phyloP scores from a whole-genome alignment of 92 coral and sea anemone species.

The Desmophyllum pertusum region DNA sequence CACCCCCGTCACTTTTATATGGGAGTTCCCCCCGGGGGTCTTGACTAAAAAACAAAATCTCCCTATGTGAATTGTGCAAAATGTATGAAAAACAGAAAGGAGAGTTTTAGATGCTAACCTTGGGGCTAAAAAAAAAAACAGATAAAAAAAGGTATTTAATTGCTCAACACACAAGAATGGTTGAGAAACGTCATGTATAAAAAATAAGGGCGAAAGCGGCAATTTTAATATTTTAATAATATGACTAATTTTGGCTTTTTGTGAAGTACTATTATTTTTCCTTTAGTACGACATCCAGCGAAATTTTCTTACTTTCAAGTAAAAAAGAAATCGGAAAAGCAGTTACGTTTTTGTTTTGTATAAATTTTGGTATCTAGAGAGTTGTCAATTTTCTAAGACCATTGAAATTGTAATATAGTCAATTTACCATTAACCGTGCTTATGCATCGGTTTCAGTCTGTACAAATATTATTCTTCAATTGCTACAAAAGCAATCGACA shows the following conservation, averaged over 20 bases:
- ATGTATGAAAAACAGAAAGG: background rate
- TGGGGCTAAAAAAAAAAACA: background rate
- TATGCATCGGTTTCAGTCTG: background rate
- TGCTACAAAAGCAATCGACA: background rate
- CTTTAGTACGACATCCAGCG: background rate
- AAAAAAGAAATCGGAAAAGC: background rate
- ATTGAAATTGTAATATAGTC: background rate
- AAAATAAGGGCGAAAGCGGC: background rate
- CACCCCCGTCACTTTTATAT: no score
- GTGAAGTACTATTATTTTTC: background rate
- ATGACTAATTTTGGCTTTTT: background rate
- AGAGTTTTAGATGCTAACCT: background rate
- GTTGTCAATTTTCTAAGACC: background rate
- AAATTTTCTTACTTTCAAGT: background rate
- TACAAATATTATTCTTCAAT: background rate
- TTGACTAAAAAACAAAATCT: no score
- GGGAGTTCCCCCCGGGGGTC: no score
- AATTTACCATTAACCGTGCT: background rate
- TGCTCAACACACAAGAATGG: background rate
- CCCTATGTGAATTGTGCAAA: background rate
- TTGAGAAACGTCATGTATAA: slow-evolving; percentile 8
- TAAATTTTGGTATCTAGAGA: background rate
- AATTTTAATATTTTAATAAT: background rate
- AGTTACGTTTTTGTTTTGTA: no score
- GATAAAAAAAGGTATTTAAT: background rate